Evolutionary conservation across 2,888 invertebrate species (phyloP), one percentile per base, ranked within the genome.

Genomic region (Dioctria rufipes): DNA sequence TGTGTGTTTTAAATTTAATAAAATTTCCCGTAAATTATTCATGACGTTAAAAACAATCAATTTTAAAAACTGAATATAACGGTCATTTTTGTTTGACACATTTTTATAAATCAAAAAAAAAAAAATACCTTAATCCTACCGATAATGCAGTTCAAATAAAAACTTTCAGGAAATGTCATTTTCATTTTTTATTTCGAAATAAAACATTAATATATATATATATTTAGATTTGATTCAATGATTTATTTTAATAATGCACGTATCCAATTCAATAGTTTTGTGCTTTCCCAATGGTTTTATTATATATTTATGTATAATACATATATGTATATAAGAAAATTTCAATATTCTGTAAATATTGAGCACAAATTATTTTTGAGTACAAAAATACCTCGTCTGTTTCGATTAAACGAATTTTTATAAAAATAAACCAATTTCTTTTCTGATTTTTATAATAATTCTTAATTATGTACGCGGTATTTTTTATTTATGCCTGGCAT

Each of bases 291-390:
- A 60, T 25, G 25, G 25, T 25, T 25, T 25, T 25, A 25, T 25
- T 25, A 25, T 25, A 25, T 25, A 25, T 25, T 25, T 25, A 25
- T 25, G 25, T 25, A 25, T 25, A 25, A 25, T 25, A 25, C 25
- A 25, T 25, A 25, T 25, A n/a, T n/a, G n/a, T n/a, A 25, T 25
- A 25, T 25, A 25, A 25, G 25, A 25, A 25, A 25, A 25, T 25
- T 25, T 25, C 73, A 60, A 58, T 73, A 73, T 73, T 73, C 58
- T 58, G 58, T 6, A 73, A 73, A 73, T 73, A 73, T 73, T 60
- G 73, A 73, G 73, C 73, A 42, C 39, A n/a, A 73, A 60, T 40
- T 73, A 40, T 58, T 73, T 69, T 51, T 39, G 42, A 73, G 54
- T 73, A 73, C 58, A 54, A 73, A 73, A 58, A 73, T 42, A 54